Conservation (phyloP, 2,888 invertebrate genomes). For the Ochropleura plecta region DNA sequence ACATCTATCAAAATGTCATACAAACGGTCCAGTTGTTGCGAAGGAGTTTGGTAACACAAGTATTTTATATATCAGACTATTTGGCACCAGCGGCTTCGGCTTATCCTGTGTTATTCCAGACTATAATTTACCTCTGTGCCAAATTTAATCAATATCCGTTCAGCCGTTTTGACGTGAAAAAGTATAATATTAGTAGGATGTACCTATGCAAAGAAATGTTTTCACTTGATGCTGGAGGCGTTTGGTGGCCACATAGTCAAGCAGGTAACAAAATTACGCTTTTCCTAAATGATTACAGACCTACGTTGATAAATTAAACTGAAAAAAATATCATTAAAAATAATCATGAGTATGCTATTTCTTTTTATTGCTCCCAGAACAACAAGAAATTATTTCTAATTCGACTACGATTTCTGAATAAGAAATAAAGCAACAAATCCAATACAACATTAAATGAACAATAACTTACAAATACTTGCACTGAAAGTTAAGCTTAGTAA, state of each 20-base stretch:
- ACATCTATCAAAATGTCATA: too few species aligned
- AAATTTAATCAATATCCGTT: too few species aligned
- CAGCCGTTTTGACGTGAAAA: too few species aligned
- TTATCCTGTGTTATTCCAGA: too few species aligned
- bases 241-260: neutral
- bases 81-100: too few species aligned
- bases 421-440: slow-evolving; percentile 30
- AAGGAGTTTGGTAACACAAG: too few species aligned
- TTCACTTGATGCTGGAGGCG: neutral
- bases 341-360: neutral
- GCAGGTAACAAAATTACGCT: neutral
- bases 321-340: neutral
- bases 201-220: neutral
- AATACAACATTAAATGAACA: slow-evolving; percentile 48
- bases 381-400: slow-evolving; percentile 4
- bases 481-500: slow-evolving; percentile 47
- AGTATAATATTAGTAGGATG: too few species aligned
- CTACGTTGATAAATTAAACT: neutral
- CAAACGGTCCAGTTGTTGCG: too few species aligned
- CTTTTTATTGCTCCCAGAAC: slow-evolving; percentile 8
- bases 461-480: slow-evolving; percentile 47
- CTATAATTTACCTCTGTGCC: too few species aligned
- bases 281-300: neutral
- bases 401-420: neutral
- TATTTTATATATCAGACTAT: too few species aligned